Conservation (phyloP, 1,140 invertebrate genomes). For the Pseudachorutes palmiensis region DNA sequence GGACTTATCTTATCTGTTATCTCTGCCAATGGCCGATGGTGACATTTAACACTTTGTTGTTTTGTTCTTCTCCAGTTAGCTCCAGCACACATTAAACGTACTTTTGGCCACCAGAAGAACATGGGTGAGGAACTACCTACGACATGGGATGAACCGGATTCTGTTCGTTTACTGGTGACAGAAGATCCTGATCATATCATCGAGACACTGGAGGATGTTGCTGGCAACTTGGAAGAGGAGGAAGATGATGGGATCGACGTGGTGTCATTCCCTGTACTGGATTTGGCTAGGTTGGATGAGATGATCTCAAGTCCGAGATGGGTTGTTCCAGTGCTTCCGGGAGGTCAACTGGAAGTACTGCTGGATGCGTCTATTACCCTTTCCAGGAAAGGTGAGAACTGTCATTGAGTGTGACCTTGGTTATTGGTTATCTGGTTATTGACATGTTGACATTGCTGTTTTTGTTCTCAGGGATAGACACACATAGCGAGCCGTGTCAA, state of each 20-base stretch:
- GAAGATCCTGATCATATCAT: conserved; percentile 9
- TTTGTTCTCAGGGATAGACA: conserved; percentile 64
- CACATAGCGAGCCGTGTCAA: conserved; percentile 81
- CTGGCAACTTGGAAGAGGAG: conserved; percentile 2
- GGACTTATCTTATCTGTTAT: no score
- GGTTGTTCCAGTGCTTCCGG: conserved; percentile 93
- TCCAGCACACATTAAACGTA: no score
- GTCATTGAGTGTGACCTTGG: not conserved
- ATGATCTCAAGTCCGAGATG: conserved; percentile 90
- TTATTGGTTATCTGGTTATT: conserved; percentile 5
- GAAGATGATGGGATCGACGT: conserved; percentile 20
- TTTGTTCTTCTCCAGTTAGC: no score
- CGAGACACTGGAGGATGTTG: not conserved
- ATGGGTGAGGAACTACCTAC: not conserved
- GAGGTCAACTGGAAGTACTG: conserved; percentile 87
- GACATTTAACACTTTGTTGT: no score
- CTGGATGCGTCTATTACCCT: conserved; percentile 81
- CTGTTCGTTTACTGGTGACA: not conserved
- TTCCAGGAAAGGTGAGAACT: conserved; percentile 55
- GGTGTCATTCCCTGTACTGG: conserved; percentile 65
- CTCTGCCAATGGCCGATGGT: no score
- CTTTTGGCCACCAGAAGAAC: no score
- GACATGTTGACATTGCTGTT: conserved; percentile 15
- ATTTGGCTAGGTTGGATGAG: conserved; percentile 80
- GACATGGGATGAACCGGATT: conserved; percentile 1